Evolutionary conservation across 2,888 invertebrate genomes (phyloP).

Genomic region (Theretra japonica): DNA sequence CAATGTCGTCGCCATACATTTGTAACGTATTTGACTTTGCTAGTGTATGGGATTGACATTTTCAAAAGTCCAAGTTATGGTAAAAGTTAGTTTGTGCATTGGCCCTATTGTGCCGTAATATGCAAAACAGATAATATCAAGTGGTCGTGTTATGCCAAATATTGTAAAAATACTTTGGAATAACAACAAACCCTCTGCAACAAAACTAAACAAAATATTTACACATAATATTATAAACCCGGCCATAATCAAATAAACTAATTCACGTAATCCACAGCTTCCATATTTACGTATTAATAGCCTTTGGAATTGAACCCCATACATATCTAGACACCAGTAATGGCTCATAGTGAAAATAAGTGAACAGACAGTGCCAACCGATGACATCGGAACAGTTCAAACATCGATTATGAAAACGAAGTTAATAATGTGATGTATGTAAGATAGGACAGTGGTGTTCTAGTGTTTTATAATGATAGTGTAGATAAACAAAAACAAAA

Average conservation of each 20-base stretch:
- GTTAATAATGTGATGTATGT: slow-evolving; percentile 6
- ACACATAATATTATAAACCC: too few relatives aligned
- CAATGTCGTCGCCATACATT: too few relatives aligned
- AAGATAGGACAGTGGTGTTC: slow-evolving; percentile 1
- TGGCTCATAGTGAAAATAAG: slow-evolving; percentile 16
- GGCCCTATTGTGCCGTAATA: background rate
- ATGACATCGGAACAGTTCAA: slow-evolving; percentile 6
- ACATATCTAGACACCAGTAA: slow-evolving; percentile 4
- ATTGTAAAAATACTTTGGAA: too few relatives aligned
- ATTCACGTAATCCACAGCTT: background rate
- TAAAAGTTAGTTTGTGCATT: too few relatives aligned
- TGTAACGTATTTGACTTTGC: too few relatives aligned
- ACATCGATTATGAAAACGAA: slow-evolving; percentile 21
- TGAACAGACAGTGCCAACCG: slow-evolving; percentile 20
- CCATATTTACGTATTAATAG: background rate
- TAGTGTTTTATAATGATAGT: slow-evolving; percentile 27
- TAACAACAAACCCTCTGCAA: too few relatives aligned
- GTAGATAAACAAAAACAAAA: slow-evolving; percentile 40
- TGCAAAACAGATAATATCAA: slow-evolving; percentile 14
- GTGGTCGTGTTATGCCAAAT: background rate
- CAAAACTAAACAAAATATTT: too few relatives aligned
- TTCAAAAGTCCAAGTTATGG: too few relatives aligned
- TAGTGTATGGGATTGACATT: too few relatives aligned
- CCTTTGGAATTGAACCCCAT: slow-evolving; percentile 6
- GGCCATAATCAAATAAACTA: background rate